Percentiles rank a stretch among this genome's conserved stretches.
Conservation (phyloP, 2,113 vertebrate genomes). For the Melanerpes formicivorus region DNA sequence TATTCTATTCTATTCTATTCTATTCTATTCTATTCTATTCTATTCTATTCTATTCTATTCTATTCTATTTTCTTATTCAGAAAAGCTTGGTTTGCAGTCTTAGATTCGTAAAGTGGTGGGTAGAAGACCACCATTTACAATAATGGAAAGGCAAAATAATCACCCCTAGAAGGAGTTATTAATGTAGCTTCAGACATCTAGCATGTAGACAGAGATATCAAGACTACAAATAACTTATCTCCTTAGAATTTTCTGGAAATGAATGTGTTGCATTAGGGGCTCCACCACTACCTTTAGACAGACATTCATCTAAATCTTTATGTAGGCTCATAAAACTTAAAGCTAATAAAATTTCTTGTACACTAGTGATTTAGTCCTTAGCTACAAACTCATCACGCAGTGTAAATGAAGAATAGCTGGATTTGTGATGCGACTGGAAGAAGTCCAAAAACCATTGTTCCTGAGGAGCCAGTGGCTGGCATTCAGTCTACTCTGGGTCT, state of each 20-base stretch:
- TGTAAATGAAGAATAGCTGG: not conserved
- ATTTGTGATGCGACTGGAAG: slow-evolving; percentile 27
- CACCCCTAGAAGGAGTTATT: not conserved
- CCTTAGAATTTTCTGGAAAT: not conserved
- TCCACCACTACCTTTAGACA: not conserved
- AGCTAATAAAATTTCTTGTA: not conserved
- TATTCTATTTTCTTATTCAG: not conserved
- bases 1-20: too few relatives aligned
- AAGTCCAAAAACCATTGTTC: slow-evolving; percentile 6
- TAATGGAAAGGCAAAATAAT: not conserved
- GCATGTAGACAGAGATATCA: not conserved
- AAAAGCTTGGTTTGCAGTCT: not conserved
- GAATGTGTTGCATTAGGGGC: not conserved
- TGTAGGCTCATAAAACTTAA: not conserved
- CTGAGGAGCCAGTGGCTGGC: not conserved
- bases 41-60: too few relatives aligned
- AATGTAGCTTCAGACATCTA: not conserved
- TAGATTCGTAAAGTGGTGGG: not conserved
- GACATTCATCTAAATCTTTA: not conserved
- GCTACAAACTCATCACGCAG: not conserved
- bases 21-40: too few relatives aligned
- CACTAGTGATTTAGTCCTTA: not conserved
- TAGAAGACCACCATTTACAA: not conserved
- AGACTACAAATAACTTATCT: not conserved
- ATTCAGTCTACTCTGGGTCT: not conserved